Evolutionary conservation across 2,113 vertebrate species (phyloP).

Genomic region (Perccottus glenii): DNA sequence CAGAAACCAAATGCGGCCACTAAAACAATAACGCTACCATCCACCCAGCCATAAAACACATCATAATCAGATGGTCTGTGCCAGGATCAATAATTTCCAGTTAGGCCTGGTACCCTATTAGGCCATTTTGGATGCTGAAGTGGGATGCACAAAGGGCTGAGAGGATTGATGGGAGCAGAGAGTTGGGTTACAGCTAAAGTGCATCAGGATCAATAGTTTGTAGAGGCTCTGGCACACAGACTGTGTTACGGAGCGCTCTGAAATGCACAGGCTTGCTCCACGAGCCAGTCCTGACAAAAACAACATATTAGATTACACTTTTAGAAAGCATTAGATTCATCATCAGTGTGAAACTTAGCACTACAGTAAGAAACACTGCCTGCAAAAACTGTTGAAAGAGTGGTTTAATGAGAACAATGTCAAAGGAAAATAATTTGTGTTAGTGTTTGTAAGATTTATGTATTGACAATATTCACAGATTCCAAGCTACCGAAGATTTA

Average conservation of each 20-base stretch:
- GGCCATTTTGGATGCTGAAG: slow-evolving; percentile 60
- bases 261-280: slow-evolving; percentile 24
- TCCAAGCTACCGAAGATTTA: too few species aligned
- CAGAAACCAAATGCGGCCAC: slow-evolving; percentile 70
- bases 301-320: slow-evolving; percentile 62
- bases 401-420: background rate
- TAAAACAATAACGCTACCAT: slow-evolving; percentile 73
- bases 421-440: background rate
- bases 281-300: slow-evolving; percentile 38
- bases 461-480: too few species aligned
- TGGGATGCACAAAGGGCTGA: slow-evolving; percentile 37
- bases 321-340: slow-evolving; percentile 30
- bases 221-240: slow-evolving; percentile 51
- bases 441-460: background rate
- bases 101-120: slow-evolving; percentile 47
- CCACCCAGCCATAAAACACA: slow-evolving; percentile 70
- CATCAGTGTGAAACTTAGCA: slow-evolving; percentile 20
- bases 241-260: slow-evolving; percentile 40
- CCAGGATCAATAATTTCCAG: slow-evolving; percentile 72
- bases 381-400: background rate
- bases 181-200: slow-evolving; percentile 77
- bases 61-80: slow-evolving; percentile 66
- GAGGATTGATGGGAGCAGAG: slow-evolving; percentile 53
- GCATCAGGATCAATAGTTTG: slow-evolving; percentile 71
- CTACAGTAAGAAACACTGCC: slow-evolving; percentile 7